Conservation (phyloP, 2,888 invertebrate species). For the Ormyrus thymus region DNA sequence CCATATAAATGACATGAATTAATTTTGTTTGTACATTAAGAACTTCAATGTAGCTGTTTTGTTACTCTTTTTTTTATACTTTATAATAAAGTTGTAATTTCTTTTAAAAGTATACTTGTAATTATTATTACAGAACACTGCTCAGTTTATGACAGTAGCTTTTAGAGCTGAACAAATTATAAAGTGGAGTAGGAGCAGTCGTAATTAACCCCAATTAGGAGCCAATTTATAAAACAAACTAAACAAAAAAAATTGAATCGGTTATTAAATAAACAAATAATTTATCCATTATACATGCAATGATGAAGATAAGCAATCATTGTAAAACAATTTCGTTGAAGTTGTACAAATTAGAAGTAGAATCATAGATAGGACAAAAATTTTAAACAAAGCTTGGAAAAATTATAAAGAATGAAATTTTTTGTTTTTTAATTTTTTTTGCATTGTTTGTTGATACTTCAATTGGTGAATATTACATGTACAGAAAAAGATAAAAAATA, state of each 20-base stretch:
- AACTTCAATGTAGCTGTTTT: constrained; percentile 7
- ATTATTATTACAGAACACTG: constrained; percentile 16
- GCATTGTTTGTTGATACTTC: too few relatives aligned
- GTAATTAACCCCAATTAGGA: constrained; percentile 58
- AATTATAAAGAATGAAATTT: constrained; percentile 3
- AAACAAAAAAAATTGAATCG: constrained; percentile 22
- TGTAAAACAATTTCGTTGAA: constrained; percentile 4
- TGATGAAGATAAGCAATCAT: neutral
- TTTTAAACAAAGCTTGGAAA: neutral
- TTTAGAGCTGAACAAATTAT: neutral
- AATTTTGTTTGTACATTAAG: constrained; percentile 1
- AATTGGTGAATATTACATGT: neutral
- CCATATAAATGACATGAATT: constrained; percentile 22
- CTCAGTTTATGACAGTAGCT: neutral
- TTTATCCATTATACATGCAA: neutral
- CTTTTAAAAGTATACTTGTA: constrained; percentile 6
- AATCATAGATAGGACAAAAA: neutral
- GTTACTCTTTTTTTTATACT: constrained; percentile 9
- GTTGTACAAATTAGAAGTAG: neutral
- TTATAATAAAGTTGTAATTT: constrained; percentile 18
- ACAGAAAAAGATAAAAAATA: neutral
- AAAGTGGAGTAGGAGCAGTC: constrained; percentile 59
- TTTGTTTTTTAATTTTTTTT: too few relatives aligned
- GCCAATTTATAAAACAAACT: constrained; percentile 57
- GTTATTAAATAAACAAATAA: constrained; percentile 15